Conservation (phyloP, 2,797 vertebrate genomes). For the Peromyscus eremicus region DNA sequence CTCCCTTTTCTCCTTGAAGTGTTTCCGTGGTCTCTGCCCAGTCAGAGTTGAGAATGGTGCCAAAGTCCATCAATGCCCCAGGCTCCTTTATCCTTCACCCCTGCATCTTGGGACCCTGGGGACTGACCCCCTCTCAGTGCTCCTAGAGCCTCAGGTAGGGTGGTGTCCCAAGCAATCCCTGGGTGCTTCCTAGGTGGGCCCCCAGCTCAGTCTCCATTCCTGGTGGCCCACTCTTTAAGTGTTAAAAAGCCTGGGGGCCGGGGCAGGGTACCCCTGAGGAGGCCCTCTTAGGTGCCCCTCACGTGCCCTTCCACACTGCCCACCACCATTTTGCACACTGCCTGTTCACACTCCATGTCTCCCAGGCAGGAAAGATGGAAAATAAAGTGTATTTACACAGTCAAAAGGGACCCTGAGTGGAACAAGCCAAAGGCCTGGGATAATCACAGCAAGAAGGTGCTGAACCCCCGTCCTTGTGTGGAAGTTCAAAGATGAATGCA, state of each 20-base stretch:
- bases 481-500: neutral
- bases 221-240: conserved; percentile 60
- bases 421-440: neutral
- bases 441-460: neutral
- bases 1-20: neutral
- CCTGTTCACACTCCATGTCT: conserved; percentile 80
- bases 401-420: neutral
- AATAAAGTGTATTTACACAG: conserved; percentile 85
- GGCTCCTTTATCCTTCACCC: neutral
- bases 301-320: conserved; percentile 64
- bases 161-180: conserved; percentile 62
- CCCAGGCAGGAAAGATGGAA: conserved; percentile 79
- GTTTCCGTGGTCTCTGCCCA: conserved; percentile 54
- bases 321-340: conserved; percentile 84
- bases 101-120: neutral
- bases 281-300: conserved; percentile 47
- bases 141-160: conserved; percentile 61
- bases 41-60: conserved; percentile 76
- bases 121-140: conserved; percentile 51
- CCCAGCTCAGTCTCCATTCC: conserved; percentile 4
- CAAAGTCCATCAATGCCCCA: conserved; percentile 63
- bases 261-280: conserved; percentile 57
- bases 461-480: neutral
- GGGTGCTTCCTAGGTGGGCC: conserved; percentile 35
- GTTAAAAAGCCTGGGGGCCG: conserved; percentile 72